phyloP scores from a whole-genome alignment of 1,140 invertebrate genomes.

The Drusus annulatus region DNA sequence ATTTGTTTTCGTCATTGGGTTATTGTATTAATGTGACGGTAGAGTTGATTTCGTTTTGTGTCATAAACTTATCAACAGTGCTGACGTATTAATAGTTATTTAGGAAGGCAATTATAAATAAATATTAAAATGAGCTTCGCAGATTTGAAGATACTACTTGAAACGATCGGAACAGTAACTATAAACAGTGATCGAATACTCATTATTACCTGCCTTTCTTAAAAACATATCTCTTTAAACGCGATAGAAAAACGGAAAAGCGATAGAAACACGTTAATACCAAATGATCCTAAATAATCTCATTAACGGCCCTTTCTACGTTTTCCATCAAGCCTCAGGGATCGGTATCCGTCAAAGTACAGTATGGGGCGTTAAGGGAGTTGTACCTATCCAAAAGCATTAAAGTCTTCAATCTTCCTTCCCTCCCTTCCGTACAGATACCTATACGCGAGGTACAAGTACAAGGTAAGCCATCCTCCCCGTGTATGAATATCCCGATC shows the following conservation, averaged over 20 bases:
- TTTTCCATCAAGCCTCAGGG: constrained; percentile 9
- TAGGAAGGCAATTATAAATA: too few species aligned
- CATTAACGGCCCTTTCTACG: not conserved
- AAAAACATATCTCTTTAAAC: not conserved
- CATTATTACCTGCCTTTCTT: too few species aligned
- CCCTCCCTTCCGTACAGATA: not conserved
- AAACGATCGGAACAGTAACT: too few species aligned
- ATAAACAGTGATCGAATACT: too few species aligned
- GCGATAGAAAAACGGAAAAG: not conserved
- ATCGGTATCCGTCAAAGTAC: constrained; percentile 4
- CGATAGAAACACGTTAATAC: too few species aligned
- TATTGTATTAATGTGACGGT: too few species aligned
- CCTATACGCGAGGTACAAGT: not conserved
- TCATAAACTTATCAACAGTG: too few species aligned
- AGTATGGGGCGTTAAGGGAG: not conserved
- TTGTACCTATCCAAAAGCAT: constrained; percentile 36
- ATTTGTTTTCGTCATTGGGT: too few species aligned
- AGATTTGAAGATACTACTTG: too few species aligned
- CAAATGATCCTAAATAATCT: constrained; percentile 2
- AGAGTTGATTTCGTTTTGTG: too few species aligned
- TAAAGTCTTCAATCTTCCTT: constrained; percentile 57
- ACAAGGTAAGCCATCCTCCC: not conserved
- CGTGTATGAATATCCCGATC: constrained; percentile 20
- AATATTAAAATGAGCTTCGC: too few species aligned
- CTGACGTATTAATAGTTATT: too few species aligned